Evolutionary conservation across 2,888 invertebrate genomes (phyloP).

Genomic region (Danaus chrysippus): DNA sequence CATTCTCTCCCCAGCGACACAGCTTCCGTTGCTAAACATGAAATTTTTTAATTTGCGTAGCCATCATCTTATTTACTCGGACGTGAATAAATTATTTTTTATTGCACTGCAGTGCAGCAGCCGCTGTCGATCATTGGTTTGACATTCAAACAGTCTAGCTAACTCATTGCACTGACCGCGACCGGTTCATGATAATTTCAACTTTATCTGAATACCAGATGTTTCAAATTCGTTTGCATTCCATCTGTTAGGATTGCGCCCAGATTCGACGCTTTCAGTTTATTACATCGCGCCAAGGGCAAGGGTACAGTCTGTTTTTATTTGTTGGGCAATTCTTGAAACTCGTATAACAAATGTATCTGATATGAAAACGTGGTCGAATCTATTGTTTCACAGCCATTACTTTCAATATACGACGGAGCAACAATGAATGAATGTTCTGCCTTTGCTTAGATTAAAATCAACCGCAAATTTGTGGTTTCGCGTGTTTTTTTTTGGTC

Average conservation of each 20-base stretch:
- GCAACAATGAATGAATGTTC: slow-evolving; percentile 36
- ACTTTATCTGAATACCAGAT: slow-evolving; percentile 11
- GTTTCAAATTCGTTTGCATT: slow-evolving; percentile 2
- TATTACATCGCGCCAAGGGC: slow-evolving; percentile 67
- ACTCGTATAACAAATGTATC: slow-evolving; percentile 34
- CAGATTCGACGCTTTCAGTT: slow-evolving; percentile 46
- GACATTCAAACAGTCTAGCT: slow-evolving; percentile 77
- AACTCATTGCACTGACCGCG: slow-evolving; percentile 63
- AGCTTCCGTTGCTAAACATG: slow-evolving; percentile 39
- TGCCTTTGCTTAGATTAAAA: slow-evolving; percentile 47
- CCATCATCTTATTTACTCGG: slow-evolving; percentile 70
- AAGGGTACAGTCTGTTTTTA: slow-evolving; percentile 61
- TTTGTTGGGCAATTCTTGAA: slow-evolving; percentile 58
- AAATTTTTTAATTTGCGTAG: slow-evolving; percentile 50
- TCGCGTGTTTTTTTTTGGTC: slow-evolving; percentile 21
- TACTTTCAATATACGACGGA: slow-evolving; percentile 41
- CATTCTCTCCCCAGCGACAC: slow-evolving; percentile 30
- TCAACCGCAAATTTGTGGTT: slow-evolving; percentile 42
- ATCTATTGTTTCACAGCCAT: slow-evolving; percentile 51
- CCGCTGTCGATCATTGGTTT: slow-evolving; percentile 75
- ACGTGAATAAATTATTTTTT: slow-evolving; percentile 76
- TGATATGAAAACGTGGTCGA: slow-evolving; percentile 47
- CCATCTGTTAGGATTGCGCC: slow-evolving; percentile 14
- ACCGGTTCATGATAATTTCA: slow-evolving; percentile 35
- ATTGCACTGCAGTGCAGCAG: slow-evolving; percentile 65